Evolutionary conservation across 23 tunicate genomes (phyloP), one percentile per base, ranked within the genome.

Genomic region (Trididemnum clinides): DNA sequence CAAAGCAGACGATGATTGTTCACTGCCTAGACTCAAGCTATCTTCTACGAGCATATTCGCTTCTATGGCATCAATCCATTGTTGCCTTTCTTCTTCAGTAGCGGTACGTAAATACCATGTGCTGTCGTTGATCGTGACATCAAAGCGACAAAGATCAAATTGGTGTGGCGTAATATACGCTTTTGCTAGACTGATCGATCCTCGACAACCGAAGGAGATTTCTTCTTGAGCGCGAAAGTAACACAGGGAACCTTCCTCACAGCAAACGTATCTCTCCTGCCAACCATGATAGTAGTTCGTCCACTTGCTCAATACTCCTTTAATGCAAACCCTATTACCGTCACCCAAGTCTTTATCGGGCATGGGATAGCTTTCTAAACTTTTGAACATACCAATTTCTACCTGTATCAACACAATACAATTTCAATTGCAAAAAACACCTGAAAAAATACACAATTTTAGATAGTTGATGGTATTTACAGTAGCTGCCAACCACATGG

Each of bases 221-320:
- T 90, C 95, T 38, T 86, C 82, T 66, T 81, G 88, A 22, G 65
- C 18, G 65, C 95, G 81, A 89, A 85, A 95, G 50, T 95, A 95
- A 30, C 76, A 73, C 65, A 95, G 81, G 0, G 98, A 91, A 15
- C 98, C 98, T 30, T 86, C 88, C 33, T 77, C 70, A 39, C 93
- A 89, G 7, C 82, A 64, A 21, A 95, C 95, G 44, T 80, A 95
- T 12, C 91, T 64, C 27, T 88, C 91, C 72, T 88, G 91, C 98
- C 98, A 95, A 19, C 98, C 98, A 77, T 90, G 85, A 4, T 86
- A 78, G 69, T 95, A 95, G 70, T 95, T 95, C 28, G 98, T 95
- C 98, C 98, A 95, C 62, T 95, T 95, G 54, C 92, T 82, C 15
- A 92, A 57, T 23, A 85, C 73, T 31, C 88, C 88, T 35, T 74